Evolutionary conservation across 2,113 vertebrate genomes (phyloP).

Genomic region (Periophthalmus modestus): DNA sequence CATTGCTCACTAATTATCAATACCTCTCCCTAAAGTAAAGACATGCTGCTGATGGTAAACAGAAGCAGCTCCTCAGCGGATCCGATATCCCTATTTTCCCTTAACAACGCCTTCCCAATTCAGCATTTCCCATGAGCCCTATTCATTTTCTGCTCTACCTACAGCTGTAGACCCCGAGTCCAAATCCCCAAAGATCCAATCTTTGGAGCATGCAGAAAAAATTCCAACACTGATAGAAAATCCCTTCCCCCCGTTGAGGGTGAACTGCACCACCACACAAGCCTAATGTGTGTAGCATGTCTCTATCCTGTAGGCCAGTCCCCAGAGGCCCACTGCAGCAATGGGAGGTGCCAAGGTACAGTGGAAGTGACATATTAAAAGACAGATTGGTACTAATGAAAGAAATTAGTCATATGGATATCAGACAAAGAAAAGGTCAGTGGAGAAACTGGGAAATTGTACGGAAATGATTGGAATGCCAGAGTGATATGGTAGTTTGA

Average conservation of each 20-base stretch:
- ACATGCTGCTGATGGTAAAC: conserved; percentile 8
- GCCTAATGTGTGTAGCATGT: conserved; percentile 32
- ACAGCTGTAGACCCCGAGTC: conserved; percentile 18
- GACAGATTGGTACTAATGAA: conserved; percentile 69
- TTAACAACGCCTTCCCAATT: conserved; percentile 57
- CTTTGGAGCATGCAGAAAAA: conserved; percentile 56
- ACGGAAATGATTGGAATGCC: conserved; percentile 10
- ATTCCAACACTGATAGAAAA: conserved; percentile 66
- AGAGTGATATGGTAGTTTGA: conserved; percentile 3
- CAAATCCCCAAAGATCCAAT: conserved; percentile 65
- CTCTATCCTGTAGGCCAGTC: conserved; percentile 51
- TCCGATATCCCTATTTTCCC: conserved; percentile 36
- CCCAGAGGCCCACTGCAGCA: conserved; percentile 64
- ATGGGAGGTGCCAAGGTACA: conserved; percentile 27
- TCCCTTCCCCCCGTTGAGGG: conserved; percentile 55
- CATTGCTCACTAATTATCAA: conserved; percentile 29
- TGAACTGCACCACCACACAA: conserved; percentile 20
- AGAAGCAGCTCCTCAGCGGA: conserved; percentile 5
- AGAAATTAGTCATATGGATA: conserved; percentile 64
- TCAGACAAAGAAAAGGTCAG: conserved; percentile 65
- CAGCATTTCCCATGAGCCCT: conserved; percentile 52
- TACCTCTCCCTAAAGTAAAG: conserved; percentile 3
- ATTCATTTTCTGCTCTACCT: conserved; percentile 56
- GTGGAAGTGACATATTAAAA: conserved; percentile 56
- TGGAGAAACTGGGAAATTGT: conserved; percentile 31